Conservation (phyloP, 2,888 invertebrate genomes). For the Leptodirus hochenwartii region DNA sequence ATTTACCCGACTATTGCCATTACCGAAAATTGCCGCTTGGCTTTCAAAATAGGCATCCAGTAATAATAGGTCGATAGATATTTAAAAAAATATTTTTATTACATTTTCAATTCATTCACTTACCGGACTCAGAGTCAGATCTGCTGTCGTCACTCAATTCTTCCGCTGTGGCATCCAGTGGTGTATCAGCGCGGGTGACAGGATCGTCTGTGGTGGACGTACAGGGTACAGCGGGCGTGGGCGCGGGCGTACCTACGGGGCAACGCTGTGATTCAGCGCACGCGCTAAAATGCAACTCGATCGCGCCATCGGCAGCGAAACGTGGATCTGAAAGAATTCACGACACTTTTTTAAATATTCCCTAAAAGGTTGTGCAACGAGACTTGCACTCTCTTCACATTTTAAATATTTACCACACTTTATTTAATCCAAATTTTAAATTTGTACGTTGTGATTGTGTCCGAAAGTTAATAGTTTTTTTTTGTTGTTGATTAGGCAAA, state of each 20-base stretch:
- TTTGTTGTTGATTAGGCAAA: no score
- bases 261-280: conserved; percentile 31
- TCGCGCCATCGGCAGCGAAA: conserved; percentile 70
- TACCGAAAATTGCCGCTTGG: no score
- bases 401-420: no score
- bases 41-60: no score
- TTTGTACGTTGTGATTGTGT: no score
- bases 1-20: no score
- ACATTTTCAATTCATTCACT: no score
- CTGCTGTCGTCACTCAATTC: conserved; percentile 25
- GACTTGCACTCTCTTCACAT: no score
- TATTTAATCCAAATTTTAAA: no score
- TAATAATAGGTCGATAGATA: no score
- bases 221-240: conserved; percentile 52
- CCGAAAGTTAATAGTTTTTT: no score
- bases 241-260: conserved; percentile 42
- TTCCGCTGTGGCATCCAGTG: conserved; percentile 30
- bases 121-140: conserved; percentile 24
- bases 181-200: conserved; percentile 60
- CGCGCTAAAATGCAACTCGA: conserved; percentile 63
- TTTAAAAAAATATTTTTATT: no score
- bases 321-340: conserved; percentile 41
- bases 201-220: conserved; percentile 47
- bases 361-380: not conserved
- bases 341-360: conserved; percentile 3